A percentile compares a stretch with the other conserved stretches of the same genome.
phyloP scores from a whole-genome alignment of 2,113 vertebrate genomes.

The Xenopus borealis region DNA sequence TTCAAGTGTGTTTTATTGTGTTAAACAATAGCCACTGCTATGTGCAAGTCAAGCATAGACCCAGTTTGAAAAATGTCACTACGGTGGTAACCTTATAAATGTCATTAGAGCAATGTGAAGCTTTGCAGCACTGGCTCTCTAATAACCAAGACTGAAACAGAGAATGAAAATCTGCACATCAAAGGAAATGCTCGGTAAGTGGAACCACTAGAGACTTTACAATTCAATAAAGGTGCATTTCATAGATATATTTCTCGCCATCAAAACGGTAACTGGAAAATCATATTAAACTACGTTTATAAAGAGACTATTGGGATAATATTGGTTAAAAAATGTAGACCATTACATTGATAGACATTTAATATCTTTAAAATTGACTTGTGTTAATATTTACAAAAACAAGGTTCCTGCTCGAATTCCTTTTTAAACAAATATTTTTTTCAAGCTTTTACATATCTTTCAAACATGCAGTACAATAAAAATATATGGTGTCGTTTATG shows the following conservation, averaged over 20 bases:
- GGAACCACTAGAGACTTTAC: slow-evolving; percentile 13
- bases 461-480: no score
- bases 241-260: slow-evolving; percentile 12
- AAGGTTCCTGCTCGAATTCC: no score
- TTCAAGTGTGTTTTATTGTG: no score
- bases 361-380: background rate
- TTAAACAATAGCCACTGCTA: no score
- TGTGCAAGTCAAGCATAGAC: no score
- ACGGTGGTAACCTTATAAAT: no score
- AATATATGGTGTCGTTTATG: no score
- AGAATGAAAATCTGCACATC: background rate
- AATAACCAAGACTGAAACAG: background rate
- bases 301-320: slow-evolving; percentile 8
- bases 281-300: background rate
- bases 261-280: background rate
- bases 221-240: slow-evolving; percentile 2
- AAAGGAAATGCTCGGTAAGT: slow-evolving; percentile 3
- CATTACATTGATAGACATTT: background rate
- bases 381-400: background rate
- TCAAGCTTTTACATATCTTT: no score
- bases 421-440: no score
- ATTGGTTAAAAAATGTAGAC: slow-evolving; percentile 9
- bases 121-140: background rate
- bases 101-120: no score
- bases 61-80: no score